These are phyloP conservation scores for Ambastaia sidthimunki DNA, from an alignment of 2,797 vertebrate species.

Conservation along the genomic window DNA sequence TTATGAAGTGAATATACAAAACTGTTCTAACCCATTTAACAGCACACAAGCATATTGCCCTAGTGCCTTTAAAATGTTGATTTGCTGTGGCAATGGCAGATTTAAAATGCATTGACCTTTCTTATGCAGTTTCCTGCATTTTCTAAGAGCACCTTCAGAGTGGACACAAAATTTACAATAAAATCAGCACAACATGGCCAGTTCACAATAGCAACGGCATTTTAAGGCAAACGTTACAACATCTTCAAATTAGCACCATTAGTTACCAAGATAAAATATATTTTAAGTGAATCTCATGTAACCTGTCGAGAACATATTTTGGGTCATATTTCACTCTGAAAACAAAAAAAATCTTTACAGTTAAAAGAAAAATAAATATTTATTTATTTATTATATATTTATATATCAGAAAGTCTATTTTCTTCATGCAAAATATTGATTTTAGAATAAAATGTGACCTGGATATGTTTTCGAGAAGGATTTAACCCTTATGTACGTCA, in stretches of 20 bases:
- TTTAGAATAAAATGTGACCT: conserved; percentile 41
- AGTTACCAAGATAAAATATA: not conserved
- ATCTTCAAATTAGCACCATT: conserved; percentile 37
- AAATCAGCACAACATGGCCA: conserved; percentile 1
- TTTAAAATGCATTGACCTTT: not conserved
- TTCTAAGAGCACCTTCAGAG: conserved; percentile 30
- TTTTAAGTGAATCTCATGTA: not conserved
- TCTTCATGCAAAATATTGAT: not conserved
- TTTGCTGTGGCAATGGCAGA: not conserved
- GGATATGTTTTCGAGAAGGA: conserved; percentile 5
- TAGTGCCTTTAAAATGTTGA: not conserved
- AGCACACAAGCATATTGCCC: not conserved
- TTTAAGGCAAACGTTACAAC: not conserved
- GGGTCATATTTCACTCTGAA: not conserved
- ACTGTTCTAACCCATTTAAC: conserved; percentile 21
- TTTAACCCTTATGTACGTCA: conserved; percentile 5
- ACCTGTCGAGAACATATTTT: not conserved
- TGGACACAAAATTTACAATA: conserved; percentile 6
- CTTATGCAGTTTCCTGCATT: not conserved
- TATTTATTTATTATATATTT: too few species aligned
- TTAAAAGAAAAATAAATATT: too few species aligned
- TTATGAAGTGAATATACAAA: conserved; percentile 7
- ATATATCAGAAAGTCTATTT: not conserved
- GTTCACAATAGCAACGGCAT: not conserved
- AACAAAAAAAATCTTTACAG: not conserved